Evolutionary conservation across 2,113 vertebrate genomes (phyloP).

Genomic region (Acrocephalus kingi): DNA sequence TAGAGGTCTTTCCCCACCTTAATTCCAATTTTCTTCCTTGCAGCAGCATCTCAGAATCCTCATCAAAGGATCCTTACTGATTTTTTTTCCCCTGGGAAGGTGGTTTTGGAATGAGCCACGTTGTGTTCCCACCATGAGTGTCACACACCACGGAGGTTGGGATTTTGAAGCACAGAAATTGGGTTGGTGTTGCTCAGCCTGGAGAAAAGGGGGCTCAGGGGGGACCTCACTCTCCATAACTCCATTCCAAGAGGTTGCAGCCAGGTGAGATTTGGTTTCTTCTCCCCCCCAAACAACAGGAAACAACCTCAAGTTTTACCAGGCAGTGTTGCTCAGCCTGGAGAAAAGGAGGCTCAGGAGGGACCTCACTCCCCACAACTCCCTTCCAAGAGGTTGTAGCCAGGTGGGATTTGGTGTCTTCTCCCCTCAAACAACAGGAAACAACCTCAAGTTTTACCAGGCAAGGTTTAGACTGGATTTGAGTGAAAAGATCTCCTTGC

Average conservation of each 20-base stretch:
- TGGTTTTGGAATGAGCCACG: fast-evolving
- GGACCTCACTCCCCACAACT: neutral
- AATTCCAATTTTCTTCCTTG: neutral
- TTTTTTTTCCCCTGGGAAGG: neutral
- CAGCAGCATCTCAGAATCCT: neutral
- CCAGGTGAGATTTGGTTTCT: neutral
- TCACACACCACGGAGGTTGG: fast-evolving
- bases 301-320: neutral
- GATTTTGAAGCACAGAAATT: neutral
- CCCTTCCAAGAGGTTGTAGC: neutral
- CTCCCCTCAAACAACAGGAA: neutral
- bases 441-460: neutral
- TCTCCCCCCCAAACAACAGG: neutral
- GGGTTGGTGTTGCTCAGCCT: neutral
- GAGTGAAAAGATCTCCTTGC: neutral
- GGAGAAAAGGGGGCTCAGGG: neutral
- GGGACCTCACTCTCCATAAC: neutral
- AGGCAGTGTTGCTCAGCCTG: neutral
- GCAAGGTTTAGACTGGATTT: neutral
- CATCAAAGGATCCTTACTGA: neutral
- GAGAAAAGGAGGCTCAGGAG: neutral
- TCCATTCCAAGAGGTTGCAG: neutral
- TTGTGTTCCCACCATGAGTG: neutral
- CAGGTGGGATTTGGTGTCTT: neutral
- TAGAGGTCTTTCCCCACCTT: neutral